Conservation (phyloP, 2,797 vertebrate genomes). For the Crocodylus rhombifer region DNA sequence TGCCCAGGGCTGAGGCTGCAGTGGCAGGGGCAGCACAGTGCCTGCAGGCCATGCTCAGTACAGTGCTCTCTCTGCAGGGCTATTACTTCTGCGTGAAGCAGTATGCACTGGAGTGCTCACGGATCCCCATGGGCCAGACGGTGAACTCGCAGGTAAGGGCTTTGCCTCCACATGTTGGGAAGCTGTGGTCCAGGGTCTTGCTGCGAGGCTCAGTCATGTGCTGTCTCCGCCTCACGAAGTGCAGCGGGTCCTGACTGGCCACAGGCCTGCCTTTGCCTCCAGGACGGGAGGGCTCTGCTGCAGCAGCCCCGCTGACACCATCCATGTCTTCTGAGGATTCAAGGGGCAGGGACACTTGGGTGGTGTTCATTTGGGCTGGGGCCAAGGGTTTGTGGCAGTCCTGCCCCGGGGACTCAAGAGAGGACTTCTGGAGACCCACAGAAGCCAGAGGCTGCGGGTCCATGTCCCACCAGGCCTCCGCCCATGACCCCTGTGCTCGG, state of each 20-base stretch:
- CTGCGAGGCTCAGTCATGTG: not conserved
- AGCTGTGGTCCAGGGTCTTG: not conserved
- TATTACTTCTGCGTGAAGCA: slow-evolving; percentile 99
- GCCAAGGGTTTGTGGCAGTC: no score
- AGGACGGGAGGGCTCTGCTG: not conserved
- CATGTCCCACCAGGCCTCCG: no score
- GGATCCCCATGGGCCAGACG: slow-evolving; percentile 97
- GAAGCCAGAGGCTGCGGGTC: no score
- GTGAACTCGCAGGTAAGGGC: slow-evolving; percentile 97
- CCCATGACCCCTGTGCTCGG: not conserved
- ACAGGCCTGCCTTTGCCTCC: not conserved
- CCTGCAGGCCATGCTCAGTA: not conserved
- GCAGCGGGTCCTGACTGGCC: not conserved
- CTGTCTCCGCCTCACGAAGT: not conserved
- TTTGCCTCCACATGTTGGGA: not conserved
- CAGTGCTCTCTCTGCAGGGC: slow-evolving; percentile 82
- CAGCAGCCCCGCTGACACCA: accelerated
- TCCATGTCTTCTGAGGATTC: not conserved
- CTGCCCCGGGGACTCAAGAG: no score
- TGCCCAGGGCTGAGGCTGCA: not conserved
- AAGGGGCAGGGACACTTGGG: not conserved
- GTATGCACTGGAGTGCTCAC: slow-evolving; percentile 96
- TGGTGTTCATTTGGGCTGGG: no score
- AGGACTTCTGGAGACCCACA: no score
- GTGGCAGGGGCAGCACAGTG: not conserved